phyloP scores from a whole-genome alignment of 2,888 invertebrate species.

The Salpingus planirostris region DNA sequence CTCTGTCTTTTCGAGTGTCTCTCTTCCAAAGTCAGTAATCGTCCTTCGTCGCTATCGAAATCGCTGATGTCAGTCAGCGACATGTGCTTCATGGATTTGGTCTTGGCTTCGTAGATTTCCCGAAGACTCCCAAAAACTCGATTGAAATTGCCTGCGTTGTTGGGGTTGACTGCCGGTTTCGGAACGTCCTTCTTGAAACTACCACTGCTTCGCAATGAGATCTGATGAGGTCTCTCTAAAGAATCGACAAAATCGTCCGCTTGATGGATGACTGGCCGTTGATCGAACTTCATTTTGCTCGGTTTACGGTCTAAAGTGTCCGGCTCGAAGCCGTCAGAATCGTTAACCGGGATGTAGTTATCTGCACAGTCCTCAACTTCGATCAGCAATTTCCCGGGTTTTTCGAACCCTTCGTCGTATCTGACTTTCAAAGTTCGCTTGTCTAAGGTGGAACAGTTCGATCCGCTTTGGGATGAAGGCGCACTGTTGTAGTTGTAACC shows the following conservation, averaged over 20 bases:
- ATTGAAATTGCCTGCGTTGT: conserved; percentile 32
- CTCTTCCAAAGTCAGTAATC: conserved; percentile 60
- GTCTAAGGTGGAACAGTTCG: conserved; percentile 48
- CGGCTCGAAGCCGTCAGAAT: conserved; percentile 77
- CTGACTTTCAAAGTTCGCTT: conserved; percentile 37
- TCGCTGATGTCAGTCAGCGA: conserved; percentile 32
- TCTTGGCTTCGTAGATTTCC: conserved; percentile 63
- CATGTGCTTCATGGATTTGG: conserved; percentile 40
- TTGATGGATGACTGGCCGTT: too few relatives aligned
- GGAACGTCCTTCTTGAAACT: conserved; percentile 54
- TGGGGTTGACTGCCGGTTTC: conserved; percentile 25
- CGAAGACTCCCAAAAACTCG: conserved; percentile 60
- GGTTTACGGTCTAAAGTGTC: conserved; percentile 78
- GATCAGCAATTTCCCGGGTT: conserved; percentile 74
- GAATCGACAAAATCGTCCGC: conserved; percentile 49
- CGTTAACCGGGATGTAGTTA: conserved; percentile 65
- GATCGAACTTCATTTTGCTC: conserved; percentile 35
- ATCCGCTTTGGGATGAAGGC: conserved; percentile 50
- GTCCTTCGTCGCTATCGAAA: conserved; percentile 48
- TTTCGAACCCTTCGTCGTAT: conserved; percentile 49
- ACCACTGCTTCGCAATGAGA: conserved; percentile 58
- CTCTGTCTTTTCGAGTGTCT: conserved; percentile 68
- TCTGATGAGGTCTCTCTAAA: conserved; percentile 47
- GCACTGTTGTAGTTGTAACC: conserved; percentile 57
- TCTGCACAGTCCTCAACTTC: conserved; percentile 75